Percentiles rank a stretch among this genome's conserved stretches.
phyloP scores from a whole-genome alignment of 2,888 invertebrate species.

The Tenthredo mesomela region DNA sequence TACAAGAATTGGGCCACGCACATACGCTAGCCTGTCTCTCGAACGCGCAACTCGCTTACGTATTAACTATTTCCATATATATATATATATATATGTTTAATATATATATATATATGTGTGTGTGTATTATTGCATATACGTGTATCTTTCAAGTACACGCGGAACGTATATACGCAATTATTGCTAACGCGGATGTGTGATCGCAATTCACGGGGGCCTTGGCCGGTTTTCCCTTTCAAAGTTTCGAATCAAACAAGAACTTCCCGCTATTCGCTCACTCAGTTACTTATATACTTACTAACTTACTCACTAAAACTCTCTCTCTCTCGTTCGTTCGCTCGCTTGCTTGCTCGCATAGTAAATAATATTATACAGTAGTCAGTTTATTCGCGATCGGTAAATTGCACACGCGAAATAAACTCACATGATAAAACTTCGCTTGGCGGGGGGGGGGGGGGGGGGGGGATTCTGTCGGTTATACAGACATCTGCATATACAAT shows the following conservation, averaged over 20 bases:
- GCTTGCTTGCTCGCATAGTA: no score
- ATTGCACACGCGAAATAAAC: background rate
- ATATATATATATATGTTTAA: slow-evolving; percentile 13
- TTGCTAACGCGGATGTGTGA: slow-evolving; percentile 76
- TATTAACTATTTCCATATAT: slow-evolving; percentile 12
- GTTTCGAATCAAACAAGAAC: slow-evolving; percentile 41
- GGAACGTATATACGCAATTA: slow-evolving; percentile 71
- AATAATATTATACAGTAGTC: background rate
- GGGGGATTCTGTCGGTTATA: slow-evolving; percentile 53
- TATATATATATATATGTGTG: background rate
- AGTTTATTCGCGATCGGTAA: background rate
- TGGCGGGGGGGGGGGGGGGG: no score
- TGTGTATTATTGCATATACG: slow-evolving; percentile 50
- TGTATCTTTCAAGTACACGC: slow-evolving; percentile 62
- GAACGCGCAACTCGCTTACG: slow-evolving; percentile 45
- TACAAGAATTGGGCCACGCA: slow-evolving; percentile 75
- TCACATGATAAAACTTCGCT: background rate
- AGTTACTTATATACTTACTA: background rate
- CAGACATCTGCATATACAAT: slow-evolving; percentile 14
- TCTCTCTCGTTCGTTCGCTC: background rate
- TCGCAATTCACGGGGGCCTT: slow-evolving; percentile 74
- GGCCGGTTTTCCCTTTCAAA: slow-evolving; percentile 75
- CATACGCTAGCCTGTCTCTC: slow-evolving; percentile 54
- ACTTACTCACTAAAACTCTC: background rate
- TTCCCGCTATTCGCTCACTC: background rate